These are phyloP conservation scores for Disparrhopalites patrizii DNA, from an alignment of 2,888 invertebrate genomes.

Conservation along the genomic window DNA sequence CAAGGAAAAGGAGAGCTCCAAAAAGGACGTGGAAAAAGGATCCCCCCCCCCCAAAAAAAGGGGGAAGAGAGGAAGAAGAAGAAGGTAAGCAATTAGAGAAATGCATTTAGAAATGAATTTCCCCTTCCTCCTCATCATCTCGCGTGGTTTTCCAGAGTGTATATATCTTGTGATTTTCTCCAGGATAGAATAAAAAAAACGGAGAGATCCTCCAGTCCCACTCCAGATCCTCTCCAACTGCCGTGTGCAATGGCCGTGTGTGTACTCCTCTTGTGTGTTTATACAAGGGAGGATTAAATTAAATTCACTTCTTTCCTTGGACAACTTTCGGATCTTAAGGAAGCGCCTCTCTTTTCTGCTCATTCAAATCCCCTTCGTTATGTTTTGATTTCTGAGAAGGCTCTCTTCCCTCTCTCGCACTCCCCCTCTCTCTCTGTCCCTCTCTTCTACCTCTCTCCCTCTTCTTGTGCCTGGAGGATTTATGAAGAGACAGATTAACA, in stretches of 20 bases:
- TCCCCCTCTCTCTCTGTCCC: neutral
- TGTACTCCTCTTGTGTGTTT: too few relatives aligned
- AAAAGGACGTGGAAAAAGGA: neutral
- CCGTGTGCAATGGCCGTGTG: too few relatives aligned
- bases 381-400: conserved; percentile 5
- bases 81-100: conserved; percentile 22
- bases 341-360: neutral
- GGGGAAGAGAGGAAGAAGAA: neutral
- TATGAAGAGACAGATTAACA: conserved; percentile 1
- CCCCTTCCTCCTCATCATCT: neutral
- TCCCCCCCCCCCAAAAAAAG: neutral
- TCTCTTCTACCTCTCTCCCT: neutral
- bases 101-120: conserved; percentile 23
- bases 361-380: conserved; percentile 6
- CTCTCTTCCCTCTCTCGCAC: neutral
- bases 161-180: neutral
- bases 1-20: conserved; percentile 8
- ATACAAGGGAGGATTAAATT: conserved; percentile 4
- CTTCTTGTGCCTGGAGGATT: conserved; percentile 11
- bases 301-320: conserved; percentile 8
- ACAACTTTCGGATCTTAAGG: neutral
- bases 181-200: neutral
- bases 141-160: neutral
- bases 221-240: too few relatives aligned
- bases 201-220: too few relatives aligned